Evolutionary conservation across 1,140 invertebrate genomes (phyloP).

Genomic region (Steinernema khuongi): DNA sequence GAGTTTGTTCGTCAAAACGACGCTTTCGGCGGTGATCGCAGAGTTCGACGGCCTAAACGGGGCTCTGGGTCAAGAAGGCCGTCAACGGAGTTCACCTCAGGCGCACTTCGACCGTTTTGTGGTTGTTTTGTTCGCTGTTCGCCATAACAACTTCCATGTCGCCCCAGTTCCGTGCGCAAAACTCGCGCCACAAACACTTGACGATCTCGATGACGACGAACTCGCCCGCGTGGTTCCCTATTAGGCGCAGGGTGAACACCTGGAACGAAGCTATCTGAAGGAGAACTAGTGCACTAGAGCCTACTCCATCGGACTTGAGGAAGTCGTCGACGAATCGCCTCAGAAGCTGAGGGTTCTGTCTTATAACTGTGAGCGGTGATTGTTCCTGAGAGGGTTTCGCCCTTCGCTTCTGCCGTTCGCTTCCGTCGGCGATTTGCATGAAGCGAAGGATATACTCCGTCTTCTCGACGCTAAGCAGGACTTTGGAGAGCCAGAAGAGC

Average conservation of each 20-base stretch:
- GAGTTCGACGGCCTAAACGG: background rate
- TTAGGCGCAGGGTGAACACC: constrained; percentile 61
- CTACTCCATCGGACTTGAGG: constrained; percentile 62
- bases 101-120: background rate
- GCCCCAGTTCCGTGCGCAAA: constrained; percentile 48
- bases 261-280: constrained; percentile 31
- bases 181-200: constrained; percentile 60
- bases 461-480: constrained; percentile 44
- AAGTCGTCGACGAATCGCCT: constrained; percentile 61
- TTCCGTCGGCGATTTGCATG: constrained; percentile 55
- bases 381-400: constrained; percentile 12
- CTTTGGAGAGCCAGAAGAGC: constrained; percentile 53
- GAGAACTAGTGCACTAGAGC: constrained; percentile 19
- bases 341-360: constrained; percentile 43
- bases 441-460: constrained; percentile 56
- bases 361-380: background rate
- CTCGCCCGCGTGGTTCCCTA: constrained; percentile 63
- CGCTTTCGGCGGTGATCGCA: background rate
- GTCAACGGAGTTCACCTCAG: background rate
- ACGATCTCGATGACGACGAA: constrained; percentile 62
- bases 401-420: constrained; percentile 29
- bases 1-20: background rate
- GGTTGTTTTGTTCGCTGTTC: constrained; percentile 29
- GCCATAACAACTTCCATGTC: constrained; percentile 43
- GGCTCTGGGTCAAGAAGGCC: background rate